phyloP scores from a whole-genome alignment of 2,888 invertebrate genomes.

The Argyresthia goedartella region DNA sequence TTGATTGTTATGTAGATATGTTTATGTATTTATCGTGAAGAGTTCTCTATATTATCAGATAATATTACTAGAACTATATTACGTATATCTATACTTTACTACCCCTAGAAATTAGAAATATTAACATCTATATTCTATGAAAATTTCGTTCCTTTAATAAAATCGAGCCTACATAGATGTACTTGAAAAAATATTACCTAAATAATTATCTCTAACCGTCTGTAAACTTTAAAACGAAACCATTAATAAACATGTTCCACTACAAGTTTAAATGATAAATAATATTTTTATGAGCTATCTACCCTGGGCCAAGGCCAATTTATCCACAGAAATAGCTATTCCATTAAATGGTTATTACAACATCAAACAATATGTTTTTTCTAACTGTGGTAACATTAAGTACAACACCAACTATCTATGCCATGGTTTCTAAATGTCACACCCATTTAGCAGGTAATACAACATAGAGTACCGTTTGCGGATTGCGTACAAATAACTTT shows the following conservation, averaged over 20 bases:
- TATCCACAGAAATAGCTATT: neutral
- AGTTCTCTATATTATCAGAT: conserved; percentile 9
- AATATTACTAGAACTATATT: neutral
- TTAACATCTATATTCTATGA: too few species aligned
- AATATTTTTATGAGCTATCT: conserved; percentile 13
- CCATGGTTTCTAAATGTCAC: conserved; percentile 28
- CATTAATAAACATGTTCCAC: conserved; percentile 24
- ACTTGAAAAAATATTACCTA: conserved; percentile 34
- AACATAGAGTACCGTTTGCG: too few species aligned
- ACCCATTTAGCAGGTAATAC: conserved; percentile 21
- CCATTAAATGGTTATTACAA: neutral
- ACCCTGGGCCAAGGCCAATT: conserved; percentile 53
- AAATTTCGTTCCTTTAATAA: too few species aligned
- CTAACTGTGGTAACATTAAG: conserved; percentile 11
- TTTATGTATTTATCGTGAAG: conserved; percentile 42
- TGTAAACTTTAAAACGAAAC: conserved; percentile 59
- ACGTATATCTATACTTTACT: neutral
- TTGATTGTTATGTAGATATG: conserved; percentile 36
- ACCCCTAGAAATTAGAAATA: neutral
- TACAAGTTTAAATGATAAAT: conserved; percentile 15
- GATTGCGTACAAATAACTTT: too few species aligned
- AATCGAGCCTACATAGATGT: neutral
- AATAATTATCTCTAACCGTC: conserved; percentile 63
- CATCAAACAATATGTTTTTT: neutral
- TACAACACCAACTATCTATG: conserved; percentile 64